Conservation (phyloP, 2,888 invertebrate genomes). For the Labia minor region DNA sequence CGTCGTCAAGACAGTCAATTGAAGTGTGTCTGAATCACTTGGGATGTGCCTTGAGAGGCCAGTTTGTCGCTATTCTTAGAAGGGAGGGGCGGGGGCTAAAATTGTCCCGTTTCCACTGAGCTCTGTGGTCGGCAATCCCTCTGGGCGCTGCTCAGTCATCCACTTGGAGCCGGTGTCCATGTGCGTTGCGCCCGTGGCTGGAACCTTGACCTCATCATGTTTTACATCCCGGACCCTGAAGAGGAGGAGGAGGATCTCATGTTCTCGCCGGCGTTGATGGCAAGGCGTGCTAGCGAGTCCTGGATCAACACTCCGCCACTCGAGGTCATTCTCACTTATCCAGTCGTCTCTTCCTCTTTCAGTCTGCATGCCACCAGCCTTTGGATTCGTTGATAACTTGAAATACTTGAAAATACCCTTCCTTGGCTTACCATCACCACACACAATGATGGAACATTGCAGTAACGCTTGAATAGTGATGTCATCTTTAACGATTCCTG, state of each 20-base stretch:
- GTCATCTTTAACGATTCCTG: too few species aligned
- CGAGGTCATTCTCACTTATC: slow-evolving; percentile 48
- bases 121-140: background rate
- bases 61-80: background rate
- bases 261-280: slow-evolving; percentile 79
- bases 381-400: background rate
- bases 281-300: slow-evolving; percentile 75
- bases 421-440: too few species aligned
- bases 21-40: too few species aligned
- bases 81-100: slow-evolving; percentile 28
- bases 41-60: background rate
- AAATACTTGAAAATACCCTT: background rate
- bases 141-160: background rate
- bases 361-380: background rate
- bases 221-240: slow-evolving; percentile 44
- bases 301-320: slow-evolving; percentile 82
- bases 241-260: slow-evolving; percentile 77
- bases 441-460: too few species aligned
- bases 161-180: background rate
- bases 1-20: too few species aligned
- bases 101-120: slow-evolving; percentile 61
- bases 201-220: slow-evolving; percentile 22
- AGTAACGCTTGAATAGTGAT: too few species aligned
- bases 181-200: background rate
- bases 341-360: background rate